Evolutionary conservation across 2,797 vertebrate species (phyloP), one percentile per base, ranked within the genome.

Genomic region (Holocentrus rufus): DNA sequence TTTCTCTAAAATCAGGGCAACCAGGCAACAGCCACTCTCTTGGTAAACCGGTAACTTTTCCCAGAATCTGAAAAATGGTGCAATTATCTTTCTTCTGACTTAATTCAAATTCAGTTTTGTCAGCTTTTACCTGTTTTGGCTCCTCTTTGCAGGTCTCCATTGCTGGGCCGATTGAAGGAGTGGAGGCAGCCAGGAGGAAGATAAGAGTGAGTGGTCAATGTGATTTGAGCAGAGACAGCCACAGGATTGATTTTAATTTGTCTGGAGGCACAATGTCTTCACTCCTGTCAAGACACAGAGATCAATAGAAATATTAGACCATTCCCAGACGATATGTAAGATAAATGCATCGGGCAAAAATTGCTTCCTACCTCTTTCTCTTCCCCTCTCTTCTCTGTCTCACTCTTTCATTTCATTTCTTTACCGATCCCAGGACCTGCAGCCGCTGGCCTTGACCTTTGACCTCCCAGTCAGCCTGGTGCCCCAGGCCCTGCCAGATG

Each of bases 401-500:
- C 22, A 20, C 20, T 30, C 5, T 53, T 34, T 8, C 23, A 9
- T 31, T 7, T 31, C 31, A 49, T 67, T 49, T 42, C 6, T 14
- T 53, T 18, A 39, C 18, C 44, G 6, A 5, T 63, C 54, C 34
- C 52, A 95, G 94, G 93, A 94, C 42, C 90, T 95, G 70, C 94
- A 95, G 87, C 93, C 93, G 0, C 75, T 95, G 75, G 92, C 91
- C 27, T 76, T 95, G 86, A 93, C 91, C 71, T 95, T 95, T 86
- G 94, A 95, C 88, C 91, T 95, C 10, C 94, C 93, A 0, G 88
- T 92, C 63, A 91, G 88, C 63, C 73, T 94, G 58, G 90, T 88
- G n/a, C 89, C 93, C 9, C 93, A 92, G 84, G 80, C 88, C 34
- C 73, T 93, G 50, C 93, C 91, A 14, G 94, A 95, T 22, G 85